A percentile compares a stretch with the other conserved stretches of the same genome.
These are phyloP conservation scores for Gopherus evgoodei DNA, from an alignment of 2,113 vertebrate species.

Conservation along the genomic window DNA sequence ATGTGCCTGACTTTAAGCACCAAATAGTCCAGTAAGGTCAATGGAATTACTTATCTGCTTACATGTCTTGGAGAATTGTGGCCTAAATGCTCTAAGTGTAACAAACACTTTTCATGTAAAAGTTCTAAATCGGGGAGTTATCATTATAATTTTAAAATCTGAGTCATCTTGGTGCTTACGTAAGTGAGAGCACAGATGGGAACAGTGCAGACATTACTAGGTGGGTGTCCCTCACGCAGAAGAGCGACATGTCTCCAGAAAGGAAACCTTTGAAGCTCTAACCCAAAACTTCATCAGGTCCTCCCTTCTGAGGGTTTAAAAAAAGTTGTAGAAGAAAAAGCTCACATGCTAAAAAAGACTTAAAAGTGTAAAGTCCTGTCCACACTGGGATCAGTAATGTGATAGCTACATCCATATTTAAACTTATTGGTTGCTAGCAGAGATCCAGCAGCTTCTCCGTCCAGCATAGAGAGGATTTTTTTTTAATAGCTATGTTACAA, in stretches of 20 bases:
- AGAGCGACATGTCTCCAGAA: not conserved
- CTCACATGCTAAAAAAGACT: not conserved
- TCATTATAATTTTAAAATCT: not conserved
- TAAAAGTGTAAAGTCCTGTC: not conserved
- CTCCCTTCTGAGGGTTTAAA: not conserved
- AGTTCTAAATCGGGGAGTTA: not conserved
- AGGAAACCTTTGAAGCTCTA: not conserved
- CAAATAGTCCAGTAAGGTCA: not conserved
- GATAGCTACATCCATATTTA: not conserved
- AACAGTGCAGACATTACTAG: not conserved
- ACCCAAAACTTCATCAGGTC: not conserved
- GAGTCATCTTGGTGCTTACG: not conserved
- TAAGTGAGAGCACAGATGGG: not conserved
- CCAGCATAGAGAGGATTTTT: not conserved
- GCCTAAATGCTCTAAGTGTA: not conserved
- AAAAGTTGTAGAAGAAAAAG: not conserved
- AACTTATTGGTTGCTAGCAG: not conserved
- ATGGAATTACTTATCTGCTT: not conserved
- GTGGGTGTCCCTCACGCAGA: not conserved
- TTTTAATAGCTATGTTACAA: not conserved
- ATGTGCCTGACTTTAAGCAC: not conserved
- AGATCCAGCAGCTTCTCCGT: not conserved
- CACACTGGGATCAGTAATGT: not conserved
- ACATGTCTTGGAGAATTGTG: not conserved
- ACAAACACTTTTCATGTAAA: not conserved